Base-by-base conservation (phyloP, 2,797 vertebrate species). In the Odontamblyopus lacepedii region DNA sequence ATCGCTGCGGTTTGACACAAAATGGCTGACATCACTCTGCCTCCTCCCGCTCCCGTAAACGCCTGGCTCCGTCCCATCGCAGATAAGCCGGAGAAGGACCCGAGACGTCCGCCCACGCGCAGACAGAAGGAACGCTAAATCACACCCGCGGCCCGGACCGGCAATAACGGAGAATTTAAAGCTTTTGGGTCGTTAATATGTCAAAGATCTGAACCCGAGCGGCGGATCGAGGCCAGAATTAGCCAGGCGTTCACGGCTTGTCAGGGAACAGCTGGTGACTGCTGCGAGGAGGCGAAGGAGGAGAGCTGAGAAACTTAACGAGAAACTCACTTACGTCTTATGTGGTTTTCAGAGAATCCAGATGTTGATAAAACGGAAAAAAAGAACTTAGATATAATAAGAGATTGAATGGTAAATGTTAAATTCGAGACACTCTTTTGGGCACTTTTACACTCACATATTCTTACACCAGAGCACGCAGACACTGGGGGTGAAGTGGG, bases 31-130 rank as follows among this genome's bases (percentile, higher is more conserved):
- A 93, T 95, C 94, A 95, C 89, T 85, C 83, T 83, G 81, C 78
- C 84, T 85, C 78, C 74, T 73, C 85, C 85, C 91, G 90, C 92
- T 93, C 89, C 94, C 92, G 92, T 89, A 93, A 95, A 95, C 89
- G 90, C 86, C 87, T 91, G 92, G 91, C 90, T 88, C 79, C 80
- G 85, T 82, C 77, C 84, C 81, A 71, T 81, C 87, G 32, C 29
- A 88, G 90, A 90, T 91, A 91, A 90, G 75, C 1, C 12, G 57
- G 35, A 65, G 73, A 61, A 23, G 85, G 84, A 74, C 77, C 78
- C 82, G 51, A 77, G 69, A 23, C 62, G 71, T 77, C 83, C 87
- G 86, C 86, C 85, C 75, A 74, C 77, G 72, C 63, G 82, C 70
- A 74, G 82, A 82, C 68, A 86, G 29, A 88, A 85, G 80, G 77